Percentiles rank a stretch among this genome's conserved stretches.
Conservation (phyloP, 2,888 invertebrate genomes). For the Cataglyphis altisquamis region DNA sequence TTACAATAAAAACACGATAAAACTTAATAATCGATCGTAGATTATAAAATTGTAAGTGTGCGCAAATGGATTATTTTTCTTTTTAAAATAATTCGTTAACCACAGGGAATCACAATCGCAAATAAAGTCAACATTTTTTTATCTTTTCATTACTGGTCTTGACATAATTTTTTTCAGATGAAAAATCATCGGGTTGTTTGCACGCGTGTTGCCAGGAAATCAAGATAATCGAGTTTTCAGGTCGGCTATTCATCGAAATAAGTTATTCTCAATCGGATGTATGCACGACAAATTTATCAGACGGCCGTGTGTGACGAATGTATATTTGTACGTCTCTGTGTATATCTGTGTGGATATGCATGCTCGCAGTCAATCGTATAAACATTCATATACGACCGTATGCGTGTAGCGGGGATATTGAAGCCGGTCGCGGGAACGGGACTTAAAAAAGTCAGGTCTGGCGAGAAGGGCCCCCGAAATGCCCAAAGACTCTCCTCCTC, state of each 20-base stretch:
- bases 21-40: constrained; percentile 3
- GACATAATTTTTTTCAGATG: constrained; percentile 22
- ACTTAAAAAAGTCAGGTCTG: constrained; percentile 53
- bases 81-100: not conserved
- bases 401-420: constrained; percentile 6
- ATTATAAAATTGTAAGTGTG: not conserved
- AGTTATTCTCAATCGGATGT: constrained; percentile 81
- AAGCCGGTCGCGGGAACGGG: constrained; percentile 66
- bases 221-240: constrained; percentile 45
- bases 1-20: not conserved
- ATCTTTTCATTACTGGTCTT: not conserved
- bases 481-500: constrained; percentile 48
- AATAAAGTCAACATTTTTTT: not conserved
- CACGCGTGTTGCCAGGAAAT: constrained; percentile 20
- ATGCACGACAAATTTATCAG: constrained; percentile 83
- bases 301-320: constrained; percentile 65
- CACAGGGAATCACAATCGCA: not conserved
- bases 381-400: not conserved
- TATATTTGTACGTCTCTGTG: not conserved
- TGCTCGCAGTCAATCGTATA: not conserved
- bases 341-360: not conserved
- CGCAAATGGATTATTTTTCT: not conserved
- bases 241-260: constrained; percentile 72
- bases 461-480: constrained; percentile 55
- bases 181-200: not conserved